Evolutionary conservation across 2,113 vertebrate genomes (phyloP).

Genomic region (Arothron firmamentum): DNA sequence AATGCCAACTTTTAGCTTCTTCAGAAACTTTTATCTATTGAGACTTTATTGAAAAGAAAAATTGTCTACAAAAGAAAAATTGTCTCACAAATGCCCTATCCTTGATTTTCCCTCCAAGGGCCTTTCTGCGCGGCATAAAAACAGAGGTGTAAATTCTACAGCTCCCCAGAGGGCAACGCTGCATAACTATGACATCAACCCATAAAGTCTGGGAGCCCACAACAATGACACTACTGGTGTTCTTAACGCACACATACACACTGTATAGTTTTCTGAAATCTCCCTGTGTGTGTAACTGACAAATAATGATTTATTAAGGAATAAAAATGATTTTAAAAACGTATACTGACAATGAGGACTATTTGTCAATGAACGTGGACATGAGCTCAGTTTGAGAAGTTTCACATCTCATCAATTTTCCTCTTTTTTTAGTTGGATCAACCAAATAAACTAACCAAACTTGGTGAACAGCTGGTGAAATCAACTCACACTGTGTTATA

Average conservation of each 20-base stretch:
- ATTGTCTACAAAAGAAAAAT: not conserved
- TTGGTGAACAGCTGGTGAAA: too few species aligned
- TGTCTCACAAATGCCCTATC: slow-evolving; percentile 3
- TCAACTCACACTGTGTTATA: too few species aligned
- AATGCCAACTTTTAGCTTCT: not conserved
- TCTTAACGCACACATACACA: slow-evolving; percentile 28
- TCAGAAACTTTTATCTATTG: slow-evolving; percentile 7
- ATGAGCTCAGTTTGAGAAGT: too few species aligned
- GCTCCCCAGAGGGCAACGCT: slow-evolving; percentile 48
- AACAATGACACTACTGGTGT: slow-evolving; percentile 4
- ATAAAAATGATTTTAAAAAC: too few species aligned
- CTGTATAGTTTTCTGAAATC: slow-evolving; percentile 22
- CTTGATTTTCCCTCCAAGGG: slow-evolving; percentile 38
- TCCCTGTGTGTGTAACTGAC: slow-evolving; percentile 3
- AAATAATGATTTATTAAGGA: slow-evolving; percentile 14
- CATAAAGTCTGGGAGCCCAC: slow-evolving; percentile 41
- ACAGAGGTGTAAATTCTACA: slow-evolving; percentile 63
- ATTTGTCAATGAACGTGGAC: too few species aligned
- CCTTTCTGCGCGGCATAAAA: slow-evolving; percentile 44
- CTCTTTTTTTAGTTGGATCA: too few species aligned
- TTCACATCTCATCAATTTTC: too few species aligned
- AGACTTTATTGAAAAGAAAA: slow-evolving; percentile 9
- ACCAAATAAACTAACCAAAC: too few species aligned
- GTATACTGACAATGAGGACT: too few species aligned
- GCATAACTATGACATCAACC: slow-evolving; percentile 70